These are phyloP conservation scores for Chaetogeoica ovagalla DNA, from an alignment of 2,888 invertebrate genomes.

Conservation along the genomic window DNA sequence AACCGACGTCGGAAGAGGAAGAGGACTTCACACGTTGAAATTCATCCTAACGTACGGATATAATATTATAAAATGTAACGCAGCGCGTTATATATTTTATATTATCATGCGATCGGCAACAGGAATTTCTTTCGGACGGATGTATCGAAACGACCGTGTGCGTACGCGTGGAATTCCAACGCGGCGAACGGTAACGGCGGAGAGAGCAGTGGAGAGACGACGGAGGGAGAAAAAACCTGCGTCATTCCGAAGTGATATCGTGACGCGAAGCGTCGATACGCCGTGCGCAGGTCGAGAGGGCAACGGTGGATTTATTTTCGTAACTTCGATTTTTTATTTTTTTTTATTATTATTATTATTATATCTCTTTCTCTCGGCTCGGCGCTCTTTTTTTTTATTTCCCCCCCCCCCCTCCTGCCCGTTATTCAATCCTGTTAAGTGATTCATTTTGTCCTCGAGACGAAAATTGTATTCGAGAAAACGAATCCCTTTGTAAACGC, in stretches of 20 bases:
- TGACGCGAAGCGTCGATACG: conserved; percentile 29
- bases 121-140: conserved; percentile 22
- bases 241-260: conserved; percentile 16
- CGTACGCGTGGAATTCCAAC: conserved; percentile 13
- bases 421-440: conserved; percentile 36
- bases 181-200: background rate
- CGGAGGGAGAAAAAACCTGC: background rate
- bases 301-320: conserved; percentile 25
- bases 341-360: too few relatives aligned
- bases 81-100: background rate
- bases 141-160: background rate
- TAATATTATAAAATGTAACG: too few relatives aligned
- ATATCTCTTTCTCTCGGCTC: background rate
- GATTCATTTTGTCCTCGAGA: too few relatives aligned
- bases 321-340: conserved; percentile 18
- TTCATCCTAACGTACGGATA: too few relatives aligned
- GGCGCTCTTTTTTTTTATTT: background rate
- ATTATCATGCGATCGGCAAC: conserved; percentile 3
- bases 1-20: too few relatives aligned
- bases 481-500: too few relatives aligned
- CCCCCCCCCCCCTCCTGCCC: background rate
- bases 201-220: too few relatives aligned
- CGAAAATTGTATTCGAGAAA: too few relatives aligned
- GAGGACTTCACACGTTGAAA: too few relatives aligned
- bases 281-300: conserved; percentile 26